Evolutionary conservation across 2,888 invertebrate genomes (phyloP), one percentile per base, ranked within the genome.

Genomic region (Leptarthrus brevirostris): DNA sequence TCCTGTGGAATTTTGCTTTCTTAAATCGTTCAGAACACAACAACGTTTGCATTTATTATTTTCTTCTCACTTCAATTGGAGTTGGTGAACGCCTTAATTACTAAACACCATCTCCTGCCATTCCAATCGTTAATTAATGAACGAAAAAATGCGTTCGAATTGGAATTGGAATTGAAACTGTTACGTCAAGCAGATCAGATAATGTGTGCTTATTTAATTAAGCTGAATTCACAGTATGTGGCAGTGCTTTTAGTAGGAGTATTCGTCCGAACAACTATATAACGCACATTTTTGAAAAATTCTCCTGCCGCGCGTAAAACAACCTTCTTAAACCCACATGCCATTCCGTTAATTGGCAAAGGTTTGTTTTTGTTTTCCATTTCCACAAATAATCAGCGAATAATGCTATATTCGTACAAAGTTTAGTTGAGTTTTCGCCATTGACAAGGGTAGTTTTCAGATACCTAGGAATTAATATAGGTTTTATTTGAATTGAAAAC

Each of bases 161-260:
- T 69, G 36, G 30, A 52, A 18, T 16, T 61, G 24, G 36, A 71
- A 49, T 30, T 69, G 36, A 40, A 52, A 18, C 22, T 75, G 12
- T 5, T 54, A 53, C 24, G 69, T 61, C 69, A 70, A 36, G 61
- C 14, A 30, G 74, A 74, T 72, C 61, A 72, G 72, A 74, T 72
- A 66, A 74, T 75, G 58, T 58, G 73, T 61, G 61, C 72, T 73
- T 61, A 70, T 74, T 76, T 76, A 76, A 76, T 76, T 76, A 76
- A 76, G 72, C 70, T 24, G 58, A 40, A 61, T 54, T 69, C 72
- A 40, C 76, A 52, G 58, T 73, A 30, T 69, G 76, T 58, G 74
- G 24, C 54, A 58, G 14, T 72, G 16, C 34, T 36, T 6, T 18
- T 18, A n/a, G n/a, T n/a, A n/a, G 36, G 34, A 18, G 56, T 30